Base-by-base conservation (phyloP, 2,113 vertebrate genomes). In the Penelope pileata region DNA sequence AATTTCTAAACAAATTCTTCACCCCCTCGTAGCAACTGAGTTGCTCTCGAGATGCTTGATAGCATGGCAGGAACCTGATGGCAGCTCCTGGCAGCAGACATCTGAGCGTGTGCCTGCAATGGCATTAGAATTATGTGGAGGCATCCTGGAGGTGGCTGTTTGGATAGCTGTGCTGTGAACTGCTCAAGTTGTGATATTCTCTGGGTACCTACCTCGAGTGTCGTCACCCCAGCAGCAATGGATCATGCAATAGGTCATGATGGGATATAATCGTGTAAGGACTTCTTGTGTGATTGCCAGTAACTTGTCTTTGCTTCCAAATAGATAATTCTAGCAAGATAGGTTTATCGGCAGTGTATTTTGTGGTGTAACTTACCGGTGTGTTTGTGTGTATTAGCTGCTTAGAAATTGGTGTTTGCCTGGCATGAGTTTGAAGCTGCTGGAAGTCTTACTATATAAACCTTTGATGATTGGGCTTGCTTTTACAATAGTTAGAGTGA, bases 351-450 rank as follows among this genome's bases (percentile, higher is more conserved):
- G 24, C 67, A 45, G 10, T 50, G 12, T 0, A 5, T 72, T 81
- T 58, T 64, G 67, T 29, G 36, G 40, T 5, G 0, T 72, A 36
- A 63, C 30, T 74, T 67, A 21, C 0, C 7, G 40, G 2, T 45
- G 2, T 45, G 32, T 45, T 3, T 82, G 7, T 67, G 3, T 84
- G 4, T 72, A 5, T 84, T 88, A 54, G 16, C n/a, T 50, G 9
- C 50, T 53, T 64, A 60, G 62, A 86, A 86, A 27, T 81, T 0
- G 0, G 3, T 42, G 10, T 72, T 91, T 24, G 27, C 5, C 13
- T 84, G 40, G 36, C 86, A 40, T 68, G 9, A 59, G 36, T 75
- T 72, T 86, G 62, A 72, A 83, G 78, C 40, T 77, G 8, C 6
- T 42, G 4, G 5, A 8, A 50, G 27, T 83, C 48, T 86, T 48